These are phyloP conservation scores for Hirtodrosophila trivittata DNA, from an alignment of 2,888 invertebrate genomes.

Conservation along the genomic window DNA sequence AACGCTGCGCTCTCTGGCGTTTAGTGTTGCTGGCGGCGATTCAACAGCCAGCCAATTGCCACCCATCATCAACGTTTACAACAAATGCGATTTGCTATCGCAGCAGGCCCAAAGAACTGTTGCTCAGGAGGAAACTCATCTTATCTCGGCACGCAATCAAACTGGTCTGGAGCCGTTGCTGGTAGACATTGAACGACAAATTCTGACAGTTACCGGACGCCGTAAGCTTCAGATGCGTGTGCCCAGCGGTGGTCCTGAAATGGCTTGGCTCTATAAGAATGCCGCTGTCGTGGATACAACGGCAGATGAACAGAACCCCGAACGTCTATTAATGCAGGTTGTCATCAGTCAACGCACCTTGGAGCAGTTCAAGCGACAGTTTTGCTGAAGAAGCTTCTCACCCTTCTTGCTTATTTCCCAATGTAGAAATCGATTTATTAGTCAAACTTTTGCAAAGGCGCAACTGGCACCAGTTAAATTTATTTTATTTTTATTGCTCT, in stretches of 20 bases:
- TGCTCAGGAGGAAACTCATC: constrained; percentile 55
- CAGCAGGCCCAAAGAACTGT: neutral
- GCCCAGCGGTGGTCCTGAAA: constrained; percentile 86
- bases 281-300: constrained; percentile 85
- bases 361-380: constrained; percentile 85
- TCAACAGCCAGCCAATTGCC: constrained; percentile 59
- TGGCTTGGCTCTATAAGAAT: constrained; percentile 88
- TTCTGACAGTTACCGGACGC: constrained; percentile 85
- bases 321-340: constrained; percentile 86
- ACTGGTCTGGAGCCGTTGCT: constrained; percentile 82
- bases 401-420: too few species aligned
- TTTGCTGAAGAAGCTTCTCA: too few species aligned
- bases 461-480: constrained; percentile 54
- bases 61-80: constrained; percentile 88
- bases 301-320: constrained; percentile 85
- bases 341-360: constrained; percentile 86
- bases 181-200: constrained; percentile 78
- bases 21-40: constrained; percentile 67
- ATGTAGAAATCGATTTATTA: too few species aligned
- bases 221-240: constrained; percentile 85
- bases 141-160: constrained; percentile 85
- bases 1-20: constrained; percentile 86
- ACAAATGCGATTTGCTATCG: constrained; percentile 87
- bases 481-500: constrained; percentile 44
- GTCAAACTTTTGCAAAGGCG: constrained; percentile 33